Evolutionary conservation across 2,888 invertebrate genomes (phyloP), one percentile per base, ranked within the genome.

Genomic region (Thereva unica): DNA sequence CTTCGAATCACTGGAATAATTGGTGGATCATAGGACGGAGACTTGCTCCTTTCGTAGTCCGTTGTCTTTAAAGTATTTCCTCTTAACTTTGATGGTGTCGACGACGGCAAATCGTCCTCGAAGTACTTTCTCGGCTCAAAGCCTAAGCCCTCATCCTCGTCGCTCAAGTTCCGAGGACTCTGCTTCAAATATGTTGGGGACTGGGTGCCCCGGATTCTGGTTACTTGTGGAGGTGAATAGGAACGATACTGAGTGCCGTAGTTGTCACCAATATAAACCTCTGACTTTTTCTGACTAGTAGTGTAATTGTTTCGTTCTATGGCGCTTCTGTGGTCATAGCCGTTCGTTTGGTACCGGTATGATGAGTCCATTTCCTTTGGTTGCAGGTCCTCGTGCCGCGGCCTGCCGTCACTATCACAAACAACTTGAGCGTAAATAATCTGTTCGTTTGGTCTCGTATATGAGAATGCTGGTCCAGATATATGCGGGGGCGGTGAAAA

Each of bases 71-170:
- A 7, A 8, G 4, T 52, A 64, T 44, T n/a, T 6, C 34, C 10
- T 42, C 53, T 64, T 10, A 37, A 35, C 5, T 44, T 53, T 3
- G 23, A 40, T 9, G 41, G 44, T 38, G 50, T 35, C 5, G 35
- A 42, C 6, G 55, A 53, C 5, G 67, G 64, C 34, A 74, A 73
- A 7, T 79, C 78, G 42, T 84, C 83, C 59, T 84, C 83, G 66
- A 82, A 83, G 55, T 82, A 81, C 70, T 77, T 82, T 73, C 80
- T 76, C 0, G 77, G 77, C 75, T 91, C 91, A 66, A 88, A 86
- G 1, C 91, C 91, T n/a, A 91, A 79, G 0, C 91, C 91, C 78
- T 91, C 91, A 72, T 91, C 91, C 76, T 91, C 91, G 76, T 91
- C 91, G 8, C 90, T 90, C 66, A 79, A 74, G 67, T 80, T 80